Evolutionary conservation across 1,140 invertebrate genomes (phyloP).

Genomic region (Octopus bimaculoides): DNA sequence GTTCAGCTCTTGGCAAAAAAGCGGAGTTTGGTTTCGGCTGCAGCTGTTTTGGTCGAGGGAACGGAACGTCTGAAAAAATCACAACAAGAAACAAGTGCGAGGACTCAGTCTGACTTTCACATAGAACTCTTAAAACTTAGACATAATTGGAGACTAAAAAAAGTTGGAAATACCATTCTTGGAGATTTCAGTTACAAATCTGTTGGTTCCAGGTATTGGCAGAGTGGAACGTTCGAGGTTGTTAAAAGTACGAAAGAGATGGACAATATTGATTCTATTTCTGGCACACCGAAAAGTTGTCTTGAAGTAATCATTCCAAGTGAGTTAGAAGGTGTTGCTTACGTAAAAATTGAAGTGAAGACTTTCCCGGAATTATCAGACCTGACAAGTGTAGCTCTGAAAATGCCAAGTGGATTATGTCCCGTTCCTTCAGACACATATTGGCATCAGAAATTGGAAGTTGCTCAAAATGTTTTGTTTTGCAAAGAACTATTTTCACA

Average conservation of each 20-base stretch:
- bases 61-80: slow-evolving; percentile 81
- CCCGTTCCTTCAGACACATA: slow-evolving; percentile 71
- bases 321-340: slow-evolving; percentile 91
- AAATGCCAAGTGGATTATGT: slow-evolving; percentile 53
- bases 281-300: slow-evolving; percentile 68
- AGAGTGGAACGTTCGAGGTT: slow-evolving; percentile 94
- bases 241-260: slow-evolving; percentile 74
- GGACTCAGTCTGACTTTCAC: slow-evolving; percentile 74
- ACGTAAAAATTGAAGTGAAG: slow-evolving; percentile 92
- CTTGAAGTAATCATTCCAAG: slow-evolving; percentile 87
- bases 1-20: slow-evolving; percentile 89
- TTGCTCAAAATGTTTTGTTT: slow-evolving; percentile 94
- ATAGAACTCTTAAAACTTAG: slow-evolving; percentile 84
- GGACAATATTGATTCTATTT: slow-evolving; percentile 59
- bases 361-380: slow-evolving; percentile 60
- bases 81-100: slow-evolving; percentile 73
- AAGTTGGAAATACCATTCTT: slow-evolving; percentile 91
- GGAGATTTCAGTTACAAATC: slow-evolving; percentile 95
- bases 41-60: slow-evolving; percentile 76
- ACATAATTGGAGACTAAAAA: slow-evolving; percentile 93
- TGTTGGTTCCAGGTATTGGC: slow-evolving; percentile 84
- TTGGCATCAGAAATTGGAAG: slow-evolving; percentile 94
- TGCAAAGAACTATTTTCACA: slow-evolving; percentile 96
- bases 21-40: slow-evolving; percentile 82
- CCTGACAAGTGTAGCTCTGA: slow-evolving; percentile 55